These are phyloP conservation scores for Paelopatides confundens DNA, from an alignment of 53 echinoderm and acorn worm species.

Conservation along the genomic window DNA sequence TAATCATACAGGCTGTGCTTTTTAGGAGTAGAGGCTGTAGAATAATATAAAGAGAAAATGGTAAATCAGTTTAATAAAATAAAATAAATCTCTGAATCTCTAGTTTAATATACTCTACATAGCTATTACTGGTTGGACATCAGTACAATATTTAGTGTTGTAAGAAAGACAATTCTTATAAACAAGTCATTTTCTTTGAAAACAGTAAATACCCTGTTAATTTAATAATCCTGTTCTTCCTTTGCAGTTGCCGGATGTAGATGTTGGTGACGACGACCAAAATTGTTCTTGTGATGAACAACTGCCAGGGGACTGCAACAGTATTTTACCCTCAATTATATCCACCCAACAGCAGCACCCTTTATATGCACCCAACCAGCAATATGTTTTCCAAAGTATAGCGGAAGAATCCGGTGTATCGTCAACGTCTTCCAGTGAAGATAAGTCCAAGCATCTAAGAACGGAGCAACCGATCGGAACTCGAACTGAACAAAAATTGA, in stretches of 20 bases:
- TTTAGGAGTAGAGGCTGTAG: no score
- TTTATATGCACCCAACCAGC: neutral
- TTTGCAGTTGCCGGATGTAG: neutral
- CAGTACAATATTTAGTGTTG: no score
- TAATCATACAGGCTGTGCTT: no score
- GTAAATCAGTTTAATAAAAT: no score
- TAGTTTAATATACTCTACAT: no score
- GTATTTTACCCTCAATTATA: neutral
- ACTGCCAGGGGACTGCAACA: constrained; percentile 42
- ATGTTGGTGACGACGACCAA: constrained; percentile 33
- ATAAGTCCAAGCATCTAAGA: neutral
- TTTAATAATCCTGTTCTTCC: no score
- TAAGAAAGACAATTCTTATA: no score
- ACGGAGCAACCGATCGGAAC: neutral
- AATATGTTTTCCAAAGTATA: constrained; percentile 29
- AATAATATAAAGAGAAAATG: no score
- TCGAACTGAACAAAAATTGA: neutral
- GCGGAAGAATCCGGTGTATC: constrained; percentile 11
- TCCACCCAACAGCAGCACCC: neutral
- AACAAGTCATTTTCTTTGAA: no score
- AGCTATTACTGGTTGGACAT: no score
- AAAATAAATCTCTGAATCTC: no score
- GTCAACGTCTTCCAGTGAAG: constrained; percentile 19
- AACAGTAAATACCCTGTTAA: no score
- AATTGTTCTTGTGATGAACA: constrained; percentile 34